Percentiles rank a stretch among this genome's conserved stretches.
These are phyloP conservation scores for Oreochromis niloticus DNA, from an alignment of 2,113 vertebrate species.

Conservation along the genomic window DNA sequence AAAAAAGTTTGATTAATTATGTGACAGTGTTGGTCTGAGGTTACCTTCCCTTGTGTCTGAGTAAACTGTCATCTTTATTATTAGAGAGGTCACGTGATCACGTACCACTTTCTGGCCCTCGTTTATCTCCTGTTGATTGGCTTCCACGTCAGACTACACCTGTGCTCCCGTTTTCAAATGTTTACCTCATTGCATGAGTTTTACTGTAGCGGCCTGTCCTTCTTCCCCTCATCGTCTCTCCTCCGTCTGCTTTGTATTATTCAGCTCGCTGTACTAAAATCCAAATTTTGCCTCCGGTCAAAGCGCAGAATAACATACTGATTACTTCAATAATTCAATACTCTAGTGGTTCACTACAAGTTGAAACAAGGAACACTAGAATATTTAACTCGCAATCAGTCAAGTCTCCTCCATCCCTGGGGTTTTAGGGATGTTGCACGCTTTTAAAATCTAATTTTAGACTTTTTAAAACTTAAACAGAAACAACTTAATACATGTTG, in stretches of 20 bases:
- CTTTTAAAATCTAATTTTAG: neutral
- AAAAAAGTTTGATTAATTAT: no score
- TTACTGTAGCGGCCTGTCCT: neutral
- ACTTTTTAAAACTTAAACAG: neutral
- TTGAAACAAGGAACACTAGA: neutral
- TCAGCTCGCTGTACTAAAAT: neutral
- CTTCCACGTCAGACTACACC: neutral
- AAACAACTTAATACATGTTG: neutral
- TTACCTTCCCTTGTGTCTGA: neutral
- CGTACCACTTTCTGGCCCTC: neutral
- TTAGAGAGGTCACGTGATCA: neutral
- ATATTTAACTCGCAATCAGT: neutral
- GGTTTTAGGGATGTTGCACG: neutral
- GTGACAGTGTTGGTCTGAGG: no score
- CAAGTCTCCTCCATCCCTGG: neutral
- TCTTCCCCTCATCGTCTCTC: neutral
- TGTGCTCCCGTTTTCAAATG: neutral
- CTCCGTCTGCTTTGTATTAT: neutral
- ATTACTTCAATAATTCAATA: conserved; percentile 2
- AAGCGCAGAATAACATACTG: neutral
- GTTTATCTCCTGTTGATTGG: neutral
- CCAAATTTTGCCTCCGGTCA: neutral
- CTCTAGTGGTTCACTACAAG: neutral
- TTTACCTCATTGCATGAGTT: neutral
- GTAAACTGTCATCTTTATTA: neutral